Conservation (phyloP, 2,113 vertebrate genomes). For the Equus quagga region DNA sequence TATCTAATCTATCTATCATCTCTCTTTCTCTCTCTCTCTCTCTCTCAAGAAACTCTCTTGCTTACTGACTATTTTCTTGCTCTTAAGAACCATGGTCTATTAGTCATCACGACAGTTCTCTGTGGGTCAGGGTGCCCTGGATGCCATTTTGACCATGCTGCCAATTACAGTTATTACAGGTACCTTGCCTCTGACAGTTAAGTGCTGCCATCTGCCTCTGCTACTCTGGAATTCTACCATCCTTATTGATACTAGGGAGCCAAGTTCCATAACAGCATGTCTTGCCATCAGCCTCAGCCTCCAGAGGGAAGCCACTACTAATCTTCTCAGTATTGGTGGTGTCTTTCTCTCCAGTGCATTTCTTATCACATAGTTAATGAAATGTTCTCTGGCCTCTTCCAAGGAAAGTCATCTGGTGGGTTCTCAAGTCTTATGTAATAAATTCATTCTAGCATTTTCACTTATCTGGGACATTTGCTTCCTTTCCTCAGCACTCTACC, state of each 20-base stretch:
- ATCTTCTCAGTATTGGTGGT: not conserved
- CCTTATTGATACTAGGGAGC: not conserved
- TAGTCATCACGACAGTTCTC: not conserved
- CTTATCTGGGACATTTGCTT: not conserved
- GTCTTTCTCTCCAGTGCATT: not conserved
- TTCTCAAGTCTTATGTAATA: not conserved
- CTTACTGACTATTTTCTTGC: not conserved
- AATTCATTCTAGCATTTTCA: not conserved
- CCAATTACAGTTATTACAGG: not conserved
- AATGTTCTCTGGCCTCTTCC: not conserved
- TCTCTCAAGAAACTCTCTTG: not conserved
- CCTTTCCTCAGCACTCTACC: not conserved
- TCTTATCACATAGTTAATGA: not conserved
- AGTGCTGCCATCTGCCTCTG: not conserved
- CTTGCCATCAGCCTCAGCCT: not conserved
- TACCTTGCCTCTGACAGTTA: not conserved
- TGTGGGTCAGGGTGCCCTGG: not conserved
- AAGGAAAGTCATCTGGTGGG: not conserved
- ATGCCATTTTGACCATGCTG: not conserved
- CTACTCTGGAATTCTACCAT: not conserved
- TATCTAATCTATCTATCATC: not conserved
- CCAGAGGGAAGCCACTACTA: not conserved
- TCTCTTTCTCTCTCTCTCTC: not conserved
- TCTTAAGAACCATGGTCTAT: not conserved
- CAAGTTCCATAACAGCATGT: not conserved